Evolutionary conservation across 2,888 invertebrate genomes (phyloP), one percentile per base, ranked within the genome.

Genomic region (Dicranocentrus wangi): DNA sequence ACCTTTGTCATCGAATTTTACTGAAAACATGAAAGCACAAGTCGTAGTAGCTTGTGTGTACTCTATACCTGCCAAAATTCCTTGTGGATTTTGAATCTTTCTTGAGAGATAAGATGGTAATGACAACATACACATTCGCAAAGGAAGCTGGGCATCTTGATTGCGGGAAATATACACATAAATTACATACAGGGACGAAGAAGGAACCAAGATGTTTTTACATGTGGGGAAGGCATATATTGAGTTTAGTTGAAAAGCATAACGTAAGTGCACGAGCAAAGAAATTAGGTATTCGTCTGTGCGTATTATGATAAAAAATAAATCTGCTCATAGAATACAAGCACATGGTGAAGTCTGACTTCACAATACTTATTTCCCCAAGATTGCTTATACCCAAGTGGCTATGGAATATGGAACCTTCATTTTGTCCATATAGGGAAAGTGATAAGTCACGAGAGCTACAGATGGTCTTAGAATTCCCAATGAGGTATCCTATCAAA

Each of bases 401-500:
- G n/a, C n/a, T n/a, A n/a, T n/a, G n/a, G n/a, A n/a, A n/a, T n/a
- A n/a, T n/a, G n/a, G n/a, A n/a, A 70, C 58, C 25, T 39, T 19
- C 65, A 43, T 47, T 66, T n/a, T 66, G 25, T 39, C 13, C 19
- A 25, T 25, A 53, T 25, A 55, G 55, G 21, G 58, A 42, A 58
- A 70, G 55, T 70, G 55, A 70, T 70, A 70, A 70, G 70, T 42
- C 70, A 58, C 23, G 58, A 39, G 42, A 70, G 70, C 42, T 70
- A 39, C 70, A 70, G 70, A 70, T 70, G 70, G 70, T 58, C 42
- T 17, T 23, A 39, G 70, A 70, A 70, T 70, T 70, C 70, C 70
- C 70, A 55, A 58, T 55, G 70, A 70, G 70, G 55, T 58, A 42
- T 39, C 32, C 19, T 28, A 39, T 15, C 58, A 13, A 32, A 3